Percentiles rank a stretch among this genome's conserved stretches.
These are phyloP conservation scores for Shargacucullia verbasci DNA, from an alignment of 2,888 invertebrate species.

Conservation along the genomic window DNA sequence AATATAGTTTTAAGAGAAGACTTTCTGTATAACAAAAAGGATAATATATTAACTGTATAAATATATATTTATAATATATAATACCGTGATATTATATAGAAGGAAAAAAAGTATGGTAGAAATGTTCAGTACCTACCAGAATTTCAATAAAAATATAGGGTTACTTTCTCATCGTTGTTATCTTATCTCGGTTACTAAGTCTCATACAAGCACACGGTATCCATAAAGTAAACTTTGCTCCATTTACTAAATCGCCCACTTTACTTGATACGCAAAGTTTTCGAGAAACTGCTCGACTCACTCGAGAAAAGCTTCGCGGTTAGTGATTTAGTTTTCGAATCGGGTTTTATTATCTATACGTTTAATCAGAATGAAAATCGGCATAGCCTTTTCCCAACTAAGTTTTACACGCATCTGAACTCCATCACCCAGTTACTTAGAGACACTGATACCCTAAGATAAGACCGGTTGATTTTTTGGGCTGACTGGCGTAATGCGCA, in stretches of 20 bases:
- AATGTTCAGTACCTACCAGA: too few species aligned
- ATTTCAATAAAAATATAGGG: too few species aligned
- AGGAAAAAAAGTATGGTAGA: too few species aligned
- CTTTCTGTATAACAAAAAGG: conserved; percentile 13
- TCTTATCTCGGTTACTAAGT: neutral
- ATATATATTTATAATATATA: neutral
- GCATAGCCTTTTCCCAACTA: too few species aligned
- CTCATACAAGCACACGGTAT: neutral
- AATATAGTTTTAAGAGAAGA: conserved; percentile 14
- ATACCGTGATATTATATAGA: neutral
- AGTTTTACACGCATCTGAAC: too few species aligned
- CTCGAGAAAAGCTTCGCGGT: neutral
- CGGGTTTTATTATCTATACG: neutral
- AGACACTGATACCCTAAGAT: too few species aligned
- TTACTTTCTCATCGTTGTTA: too few species aligned
- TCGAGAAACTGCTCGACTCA: conserved; percentile 10
- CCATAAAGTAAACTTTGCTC: neutral
- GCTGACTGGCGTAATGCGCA: too few species aligned
- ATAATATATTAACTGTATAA: neutral
- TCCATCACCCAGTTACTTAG: too few species aligned
- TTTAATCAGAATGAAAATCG: too few species aligned
- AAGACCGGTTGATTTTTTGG: too few species aligned
- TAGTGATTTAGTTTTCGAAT: neutral
- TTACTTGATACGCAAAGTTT: conserved; percentile 3
- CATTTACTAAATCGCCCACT: conserved; percentile 3